A percentile compares a stretch with the other conserved stretches of the same genome.
Conservation (phyloP, 2,797 vertebrate species). For the Thripadectes ignobilis region DNA sequence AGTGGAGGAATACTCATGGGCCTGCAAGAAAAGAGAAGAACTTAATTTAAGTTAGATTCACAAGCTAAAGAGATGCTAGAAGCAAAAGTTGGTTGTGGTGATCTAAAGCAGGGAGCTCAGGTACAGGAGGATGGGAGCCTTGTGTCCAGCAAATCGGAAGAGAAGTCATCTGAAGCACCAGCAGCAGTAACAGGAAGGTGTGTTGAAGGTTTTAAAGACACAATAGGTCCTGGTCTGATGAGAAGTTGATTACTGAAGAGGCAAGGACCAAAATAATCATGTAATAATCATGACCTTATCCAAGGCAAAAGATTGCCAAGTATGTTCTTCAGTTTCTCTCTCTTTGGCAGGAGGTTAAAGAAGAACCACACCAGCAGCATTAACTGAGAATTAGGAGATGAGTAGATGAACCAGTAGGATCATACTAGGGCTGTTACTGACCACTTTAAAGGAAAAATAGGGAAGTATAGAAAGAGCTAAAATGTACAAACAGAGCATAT, state of each 20-base stretch:
- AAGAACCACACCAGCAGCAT: background rate
- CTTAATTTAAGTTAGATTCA: background rate
- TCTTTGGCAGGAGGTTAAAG: background rate
- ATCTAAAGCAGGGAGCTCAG: background rate
- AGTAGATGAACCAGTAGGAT: background rate
- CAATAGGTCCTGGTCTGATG: background rate
- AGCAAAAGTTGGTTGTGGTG: background rate
- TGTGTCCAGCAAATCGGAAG: accelerated
- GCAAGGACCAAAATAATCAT: background rate
- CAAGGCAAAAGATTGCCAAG: background rate
- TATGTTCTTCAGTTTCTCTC: background rate
- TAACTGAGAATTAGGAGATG: background rate
- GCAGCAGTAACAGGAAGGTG: background rate
- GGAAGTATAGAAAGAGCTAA: background rate
- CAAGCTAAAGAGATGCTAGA: background rate
- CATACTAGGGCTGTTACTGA: background rate
- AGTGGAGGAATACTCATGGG: background rate
- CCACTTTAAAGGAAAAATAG: background rate
- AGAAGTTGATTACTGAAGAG: background rate
- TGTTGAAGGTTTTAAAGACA: background rate
- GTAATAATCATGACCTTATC: background rate
- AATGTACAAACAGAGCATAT: background rate
- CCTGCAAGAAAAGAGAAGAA: background rate
- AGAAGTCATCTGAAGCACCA: background rate
- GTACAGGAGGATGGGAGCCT: background rate